Evolutionary conservation across 92 coral and sea anemone genomes (phyloP).

Genomic region (Phenganax stokvisi): DNA sequence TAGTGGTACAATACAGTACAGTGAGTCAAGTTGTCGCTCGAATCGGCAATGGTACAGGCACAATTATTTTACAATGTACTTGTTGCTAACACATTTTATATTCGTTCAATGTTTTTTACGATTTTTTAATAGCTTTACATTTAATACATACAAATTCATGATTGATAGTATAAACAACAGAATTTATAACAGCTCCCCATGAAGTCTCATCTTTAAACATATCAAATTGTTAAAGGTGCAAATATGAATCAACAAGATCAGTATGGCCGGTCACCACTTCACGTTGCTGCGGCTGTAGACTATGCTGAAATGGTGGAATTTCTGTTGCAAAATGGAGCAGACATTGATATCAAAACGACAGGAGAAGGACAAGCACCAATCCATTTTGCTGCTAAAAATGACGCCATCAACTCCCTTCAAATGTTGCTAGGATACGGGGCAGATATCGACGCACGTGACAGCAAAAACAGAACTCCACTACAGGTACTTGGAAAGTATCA

Average conservation of each 20-base stretch:
- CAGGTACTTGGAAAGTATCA: not conserved
- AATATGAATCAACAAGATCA: conserved; percentile 28
- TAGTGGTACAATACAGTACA: no score
- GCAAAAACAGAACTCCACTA: conserved; percentile 28
- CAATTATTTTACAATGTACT: no score
- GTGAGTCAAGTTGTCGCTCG: no score
- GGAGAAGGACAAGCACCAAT: conserved; percentile 31
- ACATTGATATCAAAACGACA: conserved; percentile 20
- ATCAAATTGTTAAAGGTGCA: conserved; percentile 5
- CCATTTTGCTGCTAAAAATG: conserved; percentile 28
- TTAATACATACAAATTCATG: no score
- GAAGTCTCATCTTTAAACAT: not conserved
- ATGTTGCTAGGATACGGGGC: conserved; percentile 36
- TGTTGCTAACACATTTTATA: no score
- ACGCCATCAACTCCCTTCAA: conserved; percentile 27
- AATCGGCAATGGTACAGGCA: no score
- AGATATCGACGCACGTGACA: conserved; percentile 29
- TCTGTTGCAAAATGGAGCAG: conserved; percentile 24
- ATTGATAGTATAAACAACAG: no score
- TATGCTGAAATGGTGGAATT: conserved; percentile 41
- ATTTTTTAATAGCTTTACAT: no score
- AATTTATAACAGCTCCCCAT: no score
- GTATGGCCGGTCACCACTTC: conserved; percentile 32
- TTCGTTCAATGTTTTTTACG: no score
- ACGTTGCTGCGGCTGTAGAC: conserved; percentile 36